Conservation (phyloP, 2,888 invertebrate genomes). For the Acronicta aceris region DNA sequence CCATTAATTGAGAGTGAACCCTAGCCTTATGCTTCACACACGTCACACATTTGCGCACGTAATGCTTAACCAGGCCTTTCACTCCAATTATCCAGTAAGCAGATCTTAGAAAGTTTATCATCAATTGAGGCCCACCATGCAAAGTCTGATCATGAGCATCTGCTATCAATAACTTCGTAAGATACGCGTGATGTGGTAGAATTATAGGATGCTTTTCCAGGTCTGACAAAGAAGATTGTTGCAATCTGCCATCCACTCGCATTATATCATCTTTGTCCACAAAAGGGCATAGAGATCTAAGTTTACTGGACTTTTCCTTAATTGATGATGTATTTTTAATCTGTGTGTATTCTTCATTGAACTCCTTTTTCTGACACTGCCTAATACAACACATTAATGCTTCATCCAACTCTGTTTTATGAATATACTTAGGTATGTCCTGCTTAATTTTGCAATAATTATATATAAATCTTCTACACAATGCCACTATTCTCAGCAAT, state of each 20-base stretch:
- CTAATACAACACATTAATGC: slow-evolving; percentile 9
- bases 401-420: slow-evolving; percentile 2
- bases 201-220: slow-evolving; percentile 13
- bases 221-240: background rate
- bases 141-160: slow-evolving; percentile 4
- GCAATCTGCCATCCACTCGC: slow-evolving; percentile 8
- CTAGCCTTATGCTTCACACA: no score
- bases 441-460: background rate
- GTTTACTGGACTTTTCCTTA: background rate
- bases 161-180: slow-evolving; percentile 7
- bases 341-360: slow-evolving; percentile 2
- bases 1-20: slow-evolving; percentile 1
- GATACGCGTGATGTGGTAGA: slow-evolving; percentile 3
- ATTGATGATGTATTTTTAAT: background rate
- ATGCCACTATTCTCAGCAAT: slow-evolving; percentile 6
- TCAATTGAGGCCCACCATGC: slow-evolving; percentile 7
- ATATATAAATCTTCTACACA: slow-evolving; percentile 5
- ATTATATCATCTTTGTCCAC: slow-evolving; percentile 6
- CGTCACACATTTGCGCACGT: no score
- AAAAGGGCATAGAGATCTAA: slow-evolving; percentile 5
- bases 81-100: slow-evolving; percentile 14
- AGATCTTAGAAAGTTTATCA: slow-evolving; percentile 2
- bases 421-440: slow-evolving; percentile 3
- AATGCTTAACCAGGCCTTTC: background rate
- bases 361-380: slow-evolving; percentile 5